Evolutionary conservation across 2,797 vertebrate species (phyloP).

Genomic region (Gymnodraco acuticeps): DNA sequence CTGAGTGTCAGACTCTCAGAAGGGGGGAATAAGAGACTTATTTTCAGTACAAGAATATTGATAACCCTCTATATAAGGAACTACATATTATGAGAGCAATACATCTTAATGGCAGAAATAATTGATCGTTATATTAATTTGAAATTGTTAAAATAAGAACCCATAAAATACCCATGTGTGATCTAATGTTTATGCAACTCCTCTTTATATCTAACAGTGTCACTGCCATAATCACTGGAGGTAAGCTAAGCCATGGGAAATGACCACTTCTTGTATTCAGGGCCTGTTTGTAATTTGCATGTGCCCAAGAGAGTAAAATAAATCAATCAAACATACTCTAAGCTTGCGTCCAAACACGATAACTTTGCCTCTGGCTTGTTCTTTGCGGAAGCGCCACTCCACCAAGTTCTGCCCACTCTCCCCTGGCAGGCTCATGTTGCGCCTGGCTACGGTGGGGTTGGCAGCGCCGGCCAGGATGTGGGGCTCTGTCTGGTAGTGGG

Average conservation of each 20-base stretch:
- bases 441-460: slow-evolving; percentile 94
- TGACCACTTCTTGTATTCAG: neutral
- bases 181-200: neutral
- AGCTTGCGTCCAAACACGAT: slow-evolving; percentile 97
- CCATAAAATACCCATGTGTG: slow-evolving; percentile 4
- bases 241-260: slow-evolving; percentile 5
- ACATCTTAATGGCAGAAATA: slow-evolving; percentile 20
- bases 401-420: slow-evolving; percentile 96
- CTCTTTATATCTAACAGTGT: neutral
- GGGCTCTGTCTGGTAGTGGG: slow-evolving; percentile 97
- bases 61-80: slow-evolving; percentile 46
- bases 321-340: slow-evolving; percentile 83
- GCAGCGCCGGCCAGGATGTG: slow-evolving; percentile 95
- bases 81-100: slow-evolving; percentile 30
- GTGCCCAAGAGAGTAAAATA: neutral
- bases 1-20: slow-evolving; percentile 34
- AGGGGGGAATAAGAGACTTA: slow-evolving; percentile 47
- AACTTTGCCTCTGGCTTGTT: slow-evolving; percentile 95
- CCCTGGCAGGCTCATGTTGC: slow-evolving; percentile 97
- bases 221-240: neutral
- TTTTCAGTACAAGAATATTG: slow-evolving; percentile 51
- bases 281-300: slow-evolving; percentile 2
- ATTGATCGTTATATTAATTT: slow-evolving; percentile 5
- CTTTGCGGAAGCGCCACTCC: slow-evolving; percentile 98
- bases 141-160: slow-evolving; percentile 32